Percentiles rank a stretch among this genome's conserved stretches.
Conservation (phyloP, 2,888 invertebrate genomes). For the Drosophila tripunctata region DNA sequence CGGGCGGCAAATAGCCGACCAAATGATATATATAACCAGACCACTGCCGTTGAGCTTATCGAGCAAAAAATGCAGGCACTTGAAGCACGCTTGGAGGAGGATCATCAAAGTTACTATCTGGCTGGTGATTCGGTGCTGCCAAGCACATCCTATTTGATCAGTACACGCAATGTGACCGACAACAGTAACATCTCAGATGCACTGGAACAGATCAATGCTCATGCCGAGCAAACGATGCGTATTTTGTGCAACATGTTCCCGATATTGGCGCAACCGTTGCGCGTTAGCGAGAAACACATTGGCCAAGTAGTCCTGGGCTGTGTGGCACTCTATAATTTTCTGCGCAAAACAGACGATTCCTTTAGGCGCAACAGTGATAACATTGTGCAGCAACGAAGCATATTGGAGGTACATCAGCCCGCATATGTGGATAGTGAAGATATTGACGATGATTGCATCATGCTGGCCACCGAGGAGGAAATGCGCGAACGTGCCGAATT, state of each 20-base stretch:
- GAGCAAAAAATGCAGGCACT: slow-evolving; percentile 67
- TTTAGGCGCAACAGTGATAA: slow-evolving; percentile 79
- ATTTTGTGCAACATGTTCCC: slow-evolving; percentile 82
- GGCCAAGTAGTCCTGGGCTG: slow-evolving; percentile 82
- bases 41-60: slow-evolving; percentile 76
- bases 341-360: slow-evolving; percentile 80
- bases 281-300: slow-evolving; percentile 81
- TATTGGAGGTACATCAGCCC: slow-evolving; percentile 59
- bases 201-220: slow-evolving; percentile 71
- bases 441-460: slow-evolving; percentile 79
- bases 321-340: slow-evolving; percentile 82
- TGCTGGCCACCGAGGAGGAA: slow-evolving; percentile 80
- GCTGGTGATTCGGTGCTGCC: slow-evolving; percentile 78
- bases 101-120: slow-evolving; percentile 69
- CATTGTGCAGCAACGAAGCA: slow-evolving; percentile 60
- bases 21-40: slow-evolving; percentile 80
- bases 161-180: slow-evolving; percentile 64
- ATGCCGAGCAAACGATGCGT: slow-evolving; percentile 76
- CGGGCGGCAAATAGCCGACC: slow-evolving; percentile 68
- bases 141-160: slow-evolving; percentile 78
- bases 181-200: slow-evolving; percentile 56
- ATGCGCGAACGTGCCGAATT: slow-evolving; percentile 79
- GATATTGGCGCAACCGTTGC: slow-evolving; percentile 79
- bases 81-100: slow-evolving; percentile 41
- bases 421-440: slow-evolving; percentile 70